Percentiles rank a stretch among this genome's conserved stretches.
Evolutionary conservation across 2,888 invertebrate species (phyloP).

Genomic region (Drosophila gaucha): DNA sequence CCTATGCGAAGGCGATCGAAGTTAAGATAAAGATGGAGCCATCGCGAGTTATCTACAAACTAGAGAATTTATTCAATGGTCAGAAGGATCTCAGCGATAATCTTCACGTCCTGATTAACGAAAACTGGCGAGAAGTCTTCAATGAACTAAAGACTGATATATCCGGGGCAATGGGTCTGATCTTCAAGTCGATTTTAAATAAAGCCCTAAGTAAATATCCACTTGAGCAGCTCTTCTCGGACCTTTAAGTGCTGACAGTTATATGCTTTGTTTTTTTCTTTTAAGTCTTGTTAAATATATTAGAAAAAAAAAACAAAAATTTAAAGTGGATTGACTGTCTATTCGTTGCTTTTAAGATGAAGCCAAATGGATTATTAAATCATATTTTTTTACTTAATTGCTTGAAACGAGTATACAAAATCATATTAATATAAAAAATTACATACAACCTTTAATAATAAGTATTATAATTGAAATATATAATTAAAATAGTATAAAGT

Average conservation of each 20-base stretch:
- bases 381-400: constrained; percentile 1
- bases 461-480: neutral
- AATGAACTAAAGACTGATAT: constrained; percentile 83
- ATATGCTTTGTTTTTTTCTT: neutral
- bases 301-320: neutral
- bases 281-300: constrained; percentile 13
- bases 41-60: constrained; percentile 50
- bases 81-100: constrained; percentile 84
- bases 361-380: constrained; percentile 2
- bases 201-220: constrained; percentile 82
- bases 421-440: constrained; percentile 3
- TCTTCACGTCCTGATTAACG: constrained; percentile 84
- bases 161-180: constrained; percentile 77
- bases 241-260: constrained; percentile 3
- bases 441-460: constrained; percentile 1
- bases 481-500: neutral
- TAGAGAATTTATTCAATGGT: constrained; percentile 84
- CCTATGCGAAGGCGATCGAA: constrained; percentile 46
- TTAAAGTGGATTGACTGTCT: constrained; percentile 1
- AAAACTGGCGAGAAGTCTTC: constrained; percentile 85
- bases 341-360: constrained; percentile 24
- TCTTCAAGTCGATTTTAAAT: constrained; percentile 81
- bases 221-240: constrained; percentile 67
- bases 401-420: constrained; percentile 1
- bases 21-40: constrained; percentile 63